phyloP scores from a whole-genome alignment of 35 echinoderm and acorn worm species.

The Lytechinus variegatus region DNA sequence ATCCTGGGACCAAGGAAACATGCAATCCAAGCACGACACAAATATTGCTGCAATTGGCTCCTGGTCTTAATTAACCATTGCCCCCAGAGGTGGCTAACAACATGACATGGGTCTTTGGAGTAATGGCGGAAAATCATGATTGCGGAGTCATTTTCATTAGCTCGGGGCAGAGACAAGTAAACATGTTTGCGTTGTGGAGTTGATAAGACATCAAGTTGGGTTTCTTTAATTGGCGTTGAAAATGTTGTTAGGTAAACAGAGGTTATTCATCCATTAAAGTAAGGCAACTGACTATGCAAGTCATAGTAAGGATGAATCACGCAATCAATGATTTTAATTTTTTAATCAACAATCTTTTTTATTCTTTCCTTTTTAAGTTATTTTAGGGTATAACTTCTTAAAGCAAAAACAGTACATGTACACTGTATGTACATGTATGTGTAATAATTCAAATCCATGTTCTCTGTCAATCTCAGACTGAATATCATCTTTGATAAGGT shows the following conservation, averaged over 20 bases:
- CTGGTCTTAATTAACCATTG: slow-evolving; percentile 8
- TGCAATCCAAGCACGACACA: not conserved
- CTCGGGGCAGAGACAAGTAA: not conserved
- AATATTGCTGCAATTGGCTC: not conserved
- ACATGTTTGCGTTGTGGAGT: not conserved
- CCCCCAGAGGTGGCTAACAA: not conserved
- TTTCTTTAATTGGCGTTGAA: not conserved
- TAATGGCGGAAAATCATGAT: not conserved
- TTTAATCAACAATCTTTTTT: too few relatives aligned
- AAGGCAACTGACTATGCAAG: not conserved
- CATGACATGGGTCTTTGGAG: not conserved
- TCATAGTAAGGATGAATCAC: not conserved
- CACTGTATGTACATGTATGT: too few relatives aligned
- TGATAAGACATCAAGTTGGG: not conserved
- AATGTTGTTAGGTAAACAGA: not conserved
- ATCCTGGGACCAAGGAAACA: slow-evolving; percentile 17
- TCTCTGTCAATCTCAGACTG: too few relatives aligned
- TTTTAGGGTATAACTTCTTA: too few relatives aligned
- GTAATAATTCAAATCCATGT: too few relatives aligned
- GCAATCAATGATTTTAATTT: not conserved
- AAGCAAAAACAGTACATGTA: too few relatives aligned
- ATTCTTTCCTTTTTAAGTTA: too few relatives aligned
- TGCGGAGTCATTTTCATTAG: slow-evolving; percentile 18
- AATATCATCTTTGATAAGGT: too few relatives aligned
- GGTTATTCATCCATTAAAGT: not conserved